phyloP scores from a whole-genome alignment of 2,113 vertebrate genomes.

The Varanus komodoensis region DNA sequence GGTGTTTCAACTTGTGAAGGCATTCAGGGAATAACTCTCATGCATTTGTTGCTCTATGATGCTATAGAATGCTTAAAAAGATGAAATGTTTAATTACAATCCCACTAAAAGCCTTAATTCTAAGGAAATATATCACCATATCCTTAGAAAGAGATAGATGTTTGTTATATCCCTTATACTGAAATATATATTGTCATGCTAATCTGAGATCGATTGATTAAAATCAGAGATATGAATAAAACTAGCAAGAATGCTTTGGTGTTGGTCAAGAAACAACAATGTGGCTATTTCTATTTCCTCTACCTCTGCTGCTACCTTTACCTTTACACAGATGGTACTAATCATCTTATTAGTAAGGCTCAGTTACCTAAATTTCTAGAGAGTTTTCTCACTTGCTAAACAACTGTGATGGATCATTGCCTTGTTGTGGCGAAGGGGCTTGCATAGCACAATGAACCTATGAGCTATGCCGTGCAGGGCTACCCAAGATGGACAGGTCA shows the following conservation, averaged over 20 bases:
- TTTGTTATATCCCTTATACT: slow-evolving; percentile 34
- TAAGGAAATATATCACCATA: slow-evolving; percentile 34
- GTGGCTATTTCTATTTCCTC: slow-evolving; percentile 58
- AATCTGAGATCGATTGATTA: slow-evolving; percentile 48
- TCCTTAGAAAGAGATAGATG: slow-evolving; percentile 48
- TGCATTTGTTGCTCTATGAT: slow-evolving; percentile 18
- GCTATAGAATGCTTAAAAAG: slow-evolving; percentile 56
- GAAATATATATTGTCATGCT: slow-evolving; percentile 50
- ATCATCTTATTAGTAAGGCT: slow-evolving; percentile 66
- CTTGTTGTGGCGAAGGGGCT: too few species aligned
- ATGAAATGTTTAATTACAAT: slow-evolving; percentile 63
- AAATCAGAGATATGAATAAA: slow-evolving; percentile 63
- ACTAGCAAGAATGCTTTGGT: slow-evolving; percentile 66
- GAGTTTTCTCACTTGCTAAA: slow-evolving; percentile 69
- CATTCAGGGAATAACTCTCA: slow-evolving; percentile 69
- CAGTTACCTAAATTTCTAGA: slow-evolving; percentile 68
- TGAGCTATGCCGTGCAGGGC: too few species aligned
- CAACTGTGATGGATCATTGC: too few species aligned
- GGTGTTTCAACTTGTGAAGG: slow-evolving; percentile 67
- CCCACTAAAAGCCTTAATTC: slow-evolving; percentile 42
- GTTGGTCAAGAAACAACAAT: slow-evolving; percentile 54
- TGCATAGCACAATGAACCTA: too few species aligned
- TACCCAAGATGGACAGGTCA: too few species aligned
- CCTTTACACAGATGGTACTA: too few species aligned
- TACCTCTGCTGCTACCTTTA: slow-evolving; percentile 60